phyloP scores from a whole-genome alignment of 2,797 vertebrate species.

The Alfaro cultratus region DNA sequence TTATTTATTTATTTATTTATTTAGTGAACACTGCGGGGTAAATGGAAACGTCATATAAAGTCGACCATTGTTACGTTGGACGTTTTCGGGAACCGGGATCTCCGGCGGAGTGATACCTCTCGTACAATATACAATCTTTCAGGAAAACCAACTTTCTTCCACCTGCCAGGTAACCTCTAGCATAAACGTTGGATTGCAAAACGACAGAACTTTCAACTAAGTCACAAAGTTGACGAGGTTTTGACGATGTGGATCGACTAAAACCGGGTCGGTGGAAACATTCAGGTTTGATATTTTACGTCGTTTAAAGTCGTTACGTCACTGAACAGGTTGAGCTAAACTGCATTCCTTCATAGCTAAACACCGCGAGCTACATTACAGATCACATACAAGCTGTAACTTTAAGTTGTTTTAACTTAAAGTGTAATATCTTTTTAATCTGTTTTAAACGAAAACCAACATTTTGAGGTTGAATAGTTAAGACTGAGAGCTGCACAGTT shows the following conservation, averaged over 20 bases:
- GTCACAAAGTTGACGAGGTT: neutral
- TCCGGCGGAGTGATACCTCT: constrained; percentile 24
- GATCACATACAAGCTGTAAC: neutral
- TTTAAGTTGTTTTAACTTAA: neutral
- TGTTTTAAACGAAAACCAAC: neutral
- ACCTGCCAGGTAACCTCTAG: constrained; percentile 18
- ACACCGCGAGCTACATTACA: neutral
- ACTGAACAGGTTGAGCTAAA: constrained; percentile 21
- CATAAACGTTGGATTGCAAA: neutral
- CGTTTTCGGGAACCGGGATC: neutral
- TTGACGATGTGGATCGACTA: constrained; percentile 3
- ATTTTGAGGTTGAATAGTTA: neutral
- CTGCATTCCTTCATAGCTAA: neutral
- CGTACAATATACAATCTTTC: neutral
- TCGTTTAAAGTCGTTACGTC: neutral
- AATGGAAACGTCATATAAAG: neutral
- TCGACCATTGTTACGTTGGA: neutral
- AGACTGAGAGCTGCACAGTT: too few relatives aligned
- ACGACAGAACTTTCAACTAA: too few relatives aligned
- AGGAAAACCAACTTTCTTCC: neutral
- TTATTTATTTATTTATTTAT: too few relatives aligned
- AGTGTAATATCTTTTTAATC: neutral
- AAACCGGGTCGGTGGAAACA: constrained; percentile 26
- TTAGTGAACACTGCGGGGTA: neutral
- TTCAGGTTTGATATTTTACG: accelerated